These are phyloP conservation scores for Synanthedon vespiformis DNA, from an alignment of 2,888 invertebrate species.

Conservation along the genomic window DNA sequence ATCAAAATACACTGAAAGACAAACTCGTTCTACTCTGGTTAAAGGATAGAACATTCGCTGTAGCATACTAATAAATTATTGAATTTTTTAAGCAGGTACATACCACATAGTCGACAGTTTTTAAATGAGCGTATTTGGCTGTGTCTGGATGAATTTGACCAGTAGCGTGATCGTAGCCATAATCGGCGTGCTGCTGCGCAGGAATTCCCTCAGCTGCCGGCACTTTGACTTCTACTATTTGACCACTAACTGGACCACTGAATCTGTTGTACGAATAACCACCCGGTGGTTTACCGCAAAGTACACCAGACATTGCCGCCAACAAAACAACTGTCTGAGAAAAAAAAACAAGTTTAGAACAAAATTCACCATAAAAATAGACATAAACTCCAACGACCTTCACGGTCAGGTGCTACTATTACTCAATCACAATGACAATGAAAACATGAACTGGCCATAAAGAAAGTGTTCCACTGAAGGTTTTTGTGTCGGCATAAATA, in stretches of 20 bases:
- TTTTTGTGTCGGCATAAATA: not conserved
- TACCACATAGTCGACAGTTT: conserved; percentile 76
- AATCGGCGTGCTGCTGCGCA: conserved; percentile 61
- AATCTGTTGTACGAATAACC: conserved; percentile 80
- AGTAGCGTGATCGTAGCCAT: conserved; percentile 59
- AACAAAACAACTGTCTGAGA: conserved; percentile 39
- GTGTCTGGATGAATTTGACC: conserved; percentile 60
- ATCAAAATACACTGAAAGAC: too few relatives aligned
- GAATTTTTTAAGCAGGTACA: conserved; percentile 13
- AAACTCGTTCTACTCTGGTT: too few relatives aligned
- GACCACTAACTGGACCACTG: conserved; percentile 80
- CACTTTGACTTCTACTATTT: conserved; percentile 68
- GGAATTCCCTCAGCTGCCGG: conserved; percentile 51
- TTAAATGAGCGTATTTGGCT: conserved; percentile 62
- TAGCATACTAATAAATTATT: conserved; percentile 1
- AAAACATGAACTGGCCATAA: conserved; percentile 25
- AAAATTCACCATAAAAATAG: not conserved
- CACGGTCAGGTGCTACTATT: conserved; percentile 40
- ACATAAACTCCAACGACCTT: conserved; percentile 30
- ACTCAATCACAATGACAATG: conserved; percentile 50
- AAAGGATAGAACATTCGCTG: too few relatives aligned
- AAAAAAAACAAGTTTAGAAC: conserved; percentile 1
- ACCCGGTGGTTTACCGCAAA: conserved; percentile 43
- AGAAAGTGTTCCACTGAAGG: not conserved
- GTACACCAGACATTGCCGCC: conserved; percentile 26